Conservation (phyloP, 2,113 vertebrate species). For the Microcebus lehilahytsara region DNA sequence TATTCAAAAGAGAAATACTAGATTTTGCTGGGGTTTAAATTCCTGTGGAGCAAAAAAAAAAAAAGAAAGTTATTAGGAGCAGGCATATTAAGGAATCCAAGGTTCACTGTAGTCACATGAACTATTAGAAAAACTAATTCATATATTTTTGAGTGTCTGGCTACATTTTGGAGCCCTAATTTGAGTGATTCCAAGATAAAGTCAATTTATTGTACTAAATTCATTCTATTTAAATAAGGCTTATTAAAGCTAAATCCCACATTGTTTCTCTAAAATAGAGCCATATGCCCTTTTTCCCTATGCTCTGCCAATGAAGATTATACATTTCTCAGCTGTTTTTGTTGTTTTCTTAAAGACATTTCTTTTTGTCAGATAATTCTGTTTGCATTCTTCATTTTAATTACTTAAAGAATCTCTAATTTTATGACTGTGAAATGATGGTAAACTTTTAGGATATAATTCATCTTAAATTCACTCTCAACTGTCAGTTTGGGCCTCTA, state of each 20-base stretch:
- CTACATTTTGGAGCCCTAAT: slow-evolving; percentile 33
- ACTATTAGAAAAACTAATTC: slow-evolving; percentile 76
- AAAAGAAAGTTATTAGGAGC: slow-evolving; percentile 77
- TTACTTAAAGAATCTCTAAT: slow-evolving; percentile 53
- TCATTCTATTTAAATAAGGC: slow-evolving; percentile 67
- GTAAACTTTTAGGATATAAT: slow-evolving; percentile 57
- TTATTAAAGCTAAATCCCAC: slow-evolving; percentile 60
- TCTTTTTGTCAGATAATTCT: slow-evolving; percentile 63
- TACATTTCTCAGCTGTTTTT: slow-evolving; percentile 35
- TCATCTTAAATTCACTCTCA: slow-evolving; percentile 70
- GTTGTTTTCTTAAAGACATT: slow-evolving; percentile 55
- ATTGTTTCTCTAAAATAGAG: slow-evolving; percentile 68
- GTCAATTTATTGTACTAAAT: slow-evolving; percentile 49
- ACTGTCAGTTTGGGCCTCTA: slow-evolving; percentile 54
- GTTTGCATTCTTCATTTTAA: slow-evolving; percentile 68
- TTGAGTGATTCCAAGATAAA: slow-evolving; percentile 47
- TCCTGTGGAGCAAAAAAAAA: slow-evolving; percentile 69
- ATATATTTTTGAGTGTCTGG: slow-evolving; percentile 64
- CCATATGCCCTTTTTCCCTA: slow-evolving; percentile 47
- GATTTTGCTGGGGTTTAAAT: slow-evolving; percentile 58
- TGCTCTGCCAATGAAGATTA: slow-evolving; percentile 42
- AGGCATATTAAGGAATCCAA: slow-evolving; percentile 79
- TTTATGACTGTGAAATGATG: slow-evolving; percentile 64
- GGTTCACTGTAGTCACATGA: slow-evolving; percentile 77
- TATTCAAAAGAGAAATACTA: slow-evolving; percentile 79